Evolutionary conservation across 2,888 invertebrate genomes (phyloP), one percentile per base, ranked within the genome.

Genomic region (Lypha dubia): DNA sequence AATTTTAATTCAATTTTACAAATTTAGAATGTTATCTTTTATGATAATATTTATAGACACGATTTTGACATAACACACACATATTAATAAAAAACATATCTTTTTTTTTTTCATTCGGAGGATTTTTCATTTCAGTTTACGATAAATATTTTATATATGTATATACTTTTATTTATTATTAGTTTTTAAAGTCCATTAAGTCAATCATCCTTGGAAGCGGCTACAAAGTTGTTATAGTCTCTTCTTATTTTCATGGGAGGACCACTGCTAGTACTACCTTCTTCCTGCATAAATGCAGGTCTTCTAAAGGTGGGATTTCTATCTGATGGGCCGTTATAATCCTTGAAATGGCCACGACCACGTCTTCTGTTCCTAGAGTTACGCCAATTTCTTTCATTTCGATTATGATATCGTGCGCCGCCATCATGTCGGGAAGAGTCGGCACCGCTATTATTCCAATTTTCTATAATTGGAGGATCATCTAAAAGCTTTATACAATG

Each of bases 381-480:
- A 6, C 88, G 87, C 79, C 88, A 88, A 0, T 87, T 88, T 13
- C 84, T 41, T 0, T 79, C 82, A 13, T 80, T 53, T 17, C 87
- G 74, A 6, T 86, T 71, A 15, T 85, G 67, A 35, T 87, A 82
- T 0, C 87, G 86, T 3, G 85, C 83, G 4, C 87, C 86, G 0
- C 87, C 81, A 0, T 86, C 82, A 0, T 74, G 87, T 0, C 87
- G 83, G 0, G 83, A 79, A 1, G 74, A 53, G 0, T 87, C 87
- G 0, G 86, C 84, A 0, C 87, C 86, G 0, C 88, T 86, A 35
- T 73, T 75, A 13, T 70, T 65, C 94, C 94, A 95, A 15, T 94
- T 93, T 70, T 94, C 94, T 13, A 95, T 87, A 13, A 95, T 93
- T 8, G 95, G 95, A 5, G 95, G 95, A 11, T 93, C 92, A 1